Base-by-base conservation (phyloP, 1,140 invertebrate species). In the Conus ventricosus region DNA sequence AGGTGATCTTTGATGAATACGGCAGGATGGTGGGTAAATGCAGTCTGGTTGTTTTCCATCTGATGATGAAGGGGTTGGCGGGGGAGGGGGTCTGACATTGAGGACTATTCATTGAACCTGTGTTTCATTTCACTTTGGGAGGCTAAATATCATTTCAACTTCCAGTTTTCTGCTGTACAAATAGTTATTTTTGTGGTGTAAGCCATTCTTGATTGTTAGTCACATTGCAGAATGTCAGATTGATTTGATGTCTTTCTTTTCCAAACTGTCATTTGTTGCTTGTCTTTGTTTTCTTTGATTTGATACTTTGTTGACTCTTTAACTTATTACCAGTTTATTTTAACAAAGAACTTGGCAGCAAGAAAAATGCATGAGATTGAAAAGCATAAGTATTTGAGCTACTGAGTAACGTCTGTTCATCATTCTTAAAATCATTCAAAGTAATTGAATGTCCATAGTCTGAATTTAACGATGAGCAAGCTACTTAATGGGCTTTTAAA, bases 341-440 rank as follows among this genome's bases (percentile, higher is more conserved):
- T 71, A 71, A 71, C 67, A 71, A 71, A 71, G 20, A 71, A 71
- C 67, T 71, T 71, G 67, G 67, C 67, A 71, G 67, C 67, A 71
- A 71, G 67, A 71, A 8, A 71, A 71, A 71, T 71, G 67, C 67
- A 71, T 71, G 67, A 71, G 67, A 71, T 71, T 71, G 67, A 71
- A 23, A 71, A 71, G 67, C 67, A 71, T 71, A 71, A 13, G 67
- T 71, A 71, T 71, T 71, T 71, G 6, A 71, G 67, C 67, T 71
- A 71, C 67, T 71, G 67, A 71, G 20, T 71, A n/a, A 60, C 5
- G 57, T 60, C 57, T 71, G 17, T 71, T 71, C 67, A 71, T 71
- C 67, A 20, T 11, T 71, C 23, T n/a, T 71, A 23, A 23, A 71
- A 71, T 71, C 67, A 71, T 71, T 71, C 67, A 71, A 23, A 71